Percentiles rank a stretch among this genome's conserved stretches.
Conservation (phyloP, 2,113 vertebrate genomes). For the Theristicus caerulescens region DNA sequence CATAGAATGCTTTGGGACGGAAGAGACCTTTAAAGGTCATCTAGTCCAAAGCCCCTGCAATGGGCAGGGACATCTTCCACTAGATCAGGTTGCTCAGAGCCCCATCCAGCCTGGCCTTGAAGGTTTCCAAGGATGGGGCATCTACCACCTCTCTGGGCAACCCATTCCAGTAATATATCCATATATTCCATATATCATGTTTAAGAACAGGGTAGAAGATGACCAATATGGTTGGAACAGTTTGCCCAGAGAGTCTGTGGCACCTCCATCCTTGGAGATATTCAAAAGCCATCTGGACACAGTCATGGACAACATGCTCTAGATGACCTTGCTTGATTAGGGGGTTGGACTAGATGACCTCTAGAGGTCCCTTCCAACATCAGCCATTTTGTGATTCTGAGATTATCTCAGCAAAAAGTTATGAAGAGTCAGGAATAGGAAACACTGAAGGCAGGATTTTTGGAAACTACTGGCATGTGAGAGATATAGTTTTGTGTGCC, state of each 20-base stretch:
- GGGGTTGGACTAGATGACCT: background rate
- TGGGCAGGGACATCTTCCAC: too few relatives aligned
- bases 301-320: background rate
- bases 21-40: too few relatives aligned
- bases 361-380: background rate
- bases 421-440: background rate
- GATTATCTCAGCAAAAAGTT: background rate
- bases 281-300: background rate
- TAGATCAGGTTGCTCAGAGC: too few relatives aligned
- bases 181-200: background rate
- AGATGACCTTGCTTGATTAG: background rate
- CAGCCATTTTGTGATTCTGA: background rate
- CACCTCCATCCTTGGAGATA: background rate
- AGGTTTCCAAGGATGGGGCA: too few relatives aligned
- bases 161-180: too few relatives aligned
- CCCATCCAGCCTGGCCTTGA: too few relatives aligned
- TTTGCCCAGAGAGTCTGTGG: background rate
- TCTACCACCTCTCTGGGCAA: too few relatives aligned
- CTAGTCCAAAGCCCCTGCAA: too few relatives aligned
- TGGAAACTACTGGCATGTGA: background rate
- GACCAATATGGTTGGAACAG: background rate
- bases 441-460: background rate
- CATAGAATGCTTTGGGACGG: too few relatives aligned
- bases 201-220: background rate
- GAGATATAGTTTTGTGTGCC: background rate